phyloP scores from a whole-genome alignment of 2,888 invertebrate genomes.

The Thecocarcelia acutangulata region DNA sequence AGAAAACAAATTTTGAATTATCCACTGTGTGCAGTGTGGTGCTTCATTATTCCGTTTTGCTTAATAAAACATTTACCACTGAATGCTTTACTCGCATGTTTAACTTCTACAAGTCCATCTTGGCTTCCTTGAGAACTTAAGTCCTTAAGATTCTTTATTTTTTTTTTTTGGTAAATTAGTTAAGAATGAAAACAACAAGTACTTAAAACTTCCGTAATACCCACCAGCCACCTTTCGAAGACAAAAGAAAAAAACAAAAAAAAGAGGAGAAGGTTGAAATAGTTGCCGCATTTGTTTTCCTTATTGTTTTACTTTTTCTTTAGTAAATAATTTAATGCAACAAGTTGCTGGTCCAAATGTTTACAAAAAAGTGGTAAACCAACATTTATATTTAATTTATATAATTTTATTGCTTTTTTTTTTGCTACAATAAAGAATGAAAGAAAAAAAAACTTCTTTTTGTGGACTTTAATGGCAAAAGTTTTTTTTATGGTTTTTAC shows the following conservation, averaged over 20 bases:
- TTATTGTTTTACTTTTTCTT: neutral
- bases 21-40: too few relatives aligned
- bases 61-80: too few relatives aligned
- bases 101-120: neutral
- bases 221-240: neutral
- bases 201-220: slow-evolving; percentile 2
- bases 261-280: slow-evolving; percentile 4
- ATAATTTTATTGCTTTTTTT: slow-evolving; percentile 38
- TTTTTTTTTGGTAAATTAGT: slow-evolving; percentile 4
- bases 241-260: too few relatives aligned
- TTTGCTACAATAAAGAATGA: slow-evolving; percentile 30
- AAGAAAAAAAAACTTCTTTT: slow-evolving; percentile 17
- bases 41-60: too few relatives aligned
- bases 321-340: slow-evolving; percentile 46
- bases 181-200: neutral
- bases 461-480: slow-evolving; percentile 42
- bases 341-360: slow-evolving; percentile 39
- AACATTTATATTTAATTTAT: slow-evolving; percentile 39
- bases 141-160: neutral
- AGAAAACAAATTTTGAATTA: too few relatives aligned
- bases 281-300: slow-evolving; percentile 10
- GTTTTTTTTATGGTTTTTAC: slow-evolving; percentile 41
- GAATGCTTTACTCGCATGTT: too few relatives aligned
- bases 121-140: neutral
- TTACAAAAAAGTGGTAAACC: slow-evolving; percentile 11